Conservation (phyloP, 1,140 invertebrate species). For the Solenopsis invicta region DNA sequence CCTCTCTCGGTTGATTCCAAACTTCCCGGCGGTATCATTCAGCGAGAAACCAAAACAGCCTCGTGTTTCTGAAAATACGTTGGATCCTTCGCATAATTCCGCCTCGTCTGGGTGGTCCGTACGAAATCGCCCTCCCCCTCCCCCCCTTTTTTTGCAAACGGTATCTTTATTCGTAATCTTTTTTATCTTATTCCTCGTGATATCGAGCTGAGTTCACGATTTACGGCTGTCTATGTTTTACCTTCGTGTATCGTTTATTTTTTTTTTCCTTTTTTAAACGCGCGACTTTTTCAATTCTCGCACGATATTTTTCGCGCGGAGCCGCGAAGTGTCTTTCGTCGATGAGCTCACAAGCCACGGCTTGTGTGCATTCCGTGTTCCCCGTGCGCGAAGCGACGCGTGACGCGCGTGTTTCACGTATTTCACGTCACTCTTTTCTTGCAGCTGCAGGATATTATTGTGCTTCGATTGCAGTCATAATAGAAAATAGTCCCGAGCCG, state of each 20-base stretch:
- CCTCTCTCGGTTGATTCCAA: neutral
- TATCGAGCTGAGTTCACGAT: neutral
- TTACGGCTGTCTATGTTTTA: neutral
- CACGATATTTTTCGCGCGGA: neutral
- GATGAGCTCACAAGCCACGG: neutral
- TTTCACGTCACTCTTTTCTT: conserved; percentile 3
- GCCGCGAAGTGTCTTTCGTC: neutral
- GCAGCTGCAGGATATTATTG: conserved; percentile 26
- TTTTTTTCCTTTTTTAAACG: no score
- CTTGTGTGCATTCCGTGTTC: neutral
- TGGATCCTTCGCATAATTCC: conserved; percentile 6
- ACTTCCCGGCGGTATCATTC: conserved; percentile 25
- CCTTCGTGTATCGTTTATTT: neutral
- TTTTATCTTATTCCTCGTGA: no score
- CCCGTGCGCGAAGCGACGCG: neutral
- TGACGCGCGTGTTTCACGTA: conserved; percentile 11
- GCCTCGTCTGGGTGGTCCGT: neutral
- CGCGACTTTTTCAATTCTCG: conserved; percentile 3
- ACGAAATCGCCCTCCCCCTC: neutral
- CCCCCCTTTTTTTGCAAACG: neutral
- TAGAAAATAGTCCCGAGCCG: conserved; percentile 40
- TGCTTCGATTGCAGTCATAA: conserved; percentile 40
- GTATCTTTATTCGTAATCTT: neutral
- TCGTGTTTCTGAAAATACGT: conserved; percentile 11
- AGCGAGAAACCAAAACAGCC: conserved; percentile 6